These are phyloP conservation scores for Lepus timidus DNA, from an alignment of 2,113 vertebrate genomes.

Conservation along the genomic window DNA sequence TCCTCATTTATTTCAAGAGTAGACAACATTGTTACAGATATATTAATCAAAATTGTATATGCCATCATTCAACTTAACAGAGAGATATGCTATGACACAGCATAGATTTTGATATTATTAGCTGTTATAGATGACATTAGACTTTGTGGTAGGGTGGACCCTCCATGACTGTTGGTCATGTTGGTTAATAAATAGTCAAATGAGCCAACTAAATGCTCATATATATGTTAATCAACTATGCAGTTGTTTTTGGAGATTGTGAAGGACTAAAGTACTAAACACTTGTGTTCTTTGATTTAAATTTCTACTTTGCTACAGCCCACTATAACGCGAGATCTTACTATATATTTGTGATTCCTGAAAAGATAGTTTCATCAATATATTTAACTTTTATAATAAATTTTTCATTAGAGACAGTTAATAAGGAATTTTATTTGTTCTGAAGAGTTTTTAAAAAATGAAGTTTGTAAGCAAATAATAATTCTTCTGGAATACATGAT, in stretches of 20 bases:
- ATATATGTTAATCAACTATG: not conserved
- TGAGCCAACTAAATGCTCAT: not conserved
- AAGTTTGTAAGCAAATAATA: conserved; percentile 50
- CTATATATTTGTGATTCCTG: not conserved
- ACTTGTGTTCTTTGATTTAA: conserved; percentile 23
- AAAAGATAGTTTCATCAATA: conserved; percentile 16
- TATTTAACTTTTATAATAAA: conserved; percentile 3
- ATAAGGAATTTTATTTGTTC: conserved; percentile 31
- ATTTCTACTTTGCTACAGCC: not conserved
- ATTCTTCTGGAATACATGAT: not conserved
- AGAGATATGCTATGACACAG: not conserved
- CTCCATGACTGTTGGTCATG: not conserved
- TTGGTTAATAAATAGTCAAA: not conserved
- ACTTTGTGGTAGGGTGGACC: not conserved
- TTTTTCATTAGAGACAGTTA: conserved; percentile 23
- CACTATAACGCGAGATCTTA: not conserved
- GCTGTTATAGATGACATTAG: not conserved
- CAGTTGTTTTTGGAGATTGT: not conserved
- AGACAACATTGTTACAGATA: not conserved
- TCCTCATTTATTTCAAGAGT: not conserved
- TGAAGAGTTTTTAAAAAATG: not conserved
- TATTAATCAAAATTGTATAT: conserved; percentile 22
- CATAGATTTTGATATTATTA: not conserved
- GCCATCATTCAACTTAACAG: not conserved
- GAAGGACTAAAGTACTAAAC: not conserved